Evolutionary conservation across 2,113 vertebrate genomes (phyloP).

Genomic region (Syngnathus floridae): DNA sequence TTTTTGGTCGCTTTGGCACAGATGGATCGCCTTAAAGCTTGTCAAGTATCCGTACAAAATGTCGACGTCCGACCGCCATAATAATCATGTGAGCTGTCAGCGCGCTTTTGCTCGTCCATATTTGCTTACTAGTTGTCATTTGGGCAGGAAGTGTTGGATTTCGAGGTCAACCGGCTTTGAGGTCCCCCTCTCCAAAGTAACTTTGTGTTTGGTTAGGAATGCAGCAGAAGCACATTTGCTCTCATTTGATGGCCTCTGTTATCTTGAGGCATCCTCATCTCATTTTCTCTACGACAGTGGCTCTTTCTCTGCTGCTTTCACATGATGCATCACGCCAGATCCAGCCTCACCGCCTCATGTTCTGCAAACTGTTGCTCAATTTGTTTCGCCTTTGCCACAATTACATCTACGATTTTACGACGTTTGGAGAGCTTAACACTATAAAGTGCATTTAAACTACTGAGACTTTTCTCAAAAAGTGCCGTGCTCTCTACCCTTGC

Average conservation of each 20-base stretch:
- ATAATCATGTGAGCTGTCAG: background rate
- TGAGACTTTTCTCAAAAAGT: background rate
- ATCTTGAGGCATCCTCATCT: background rate
- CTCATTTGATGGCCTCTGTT: background rate
- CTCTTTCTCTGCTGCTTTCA: conserved; percentile 16
- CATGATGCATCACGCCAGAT: conserved; percentile 28
- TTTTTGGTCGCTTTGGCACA: conserved; percentile 25
- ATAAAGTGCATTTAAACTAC: background rate
- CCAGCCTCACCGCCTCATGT: background rate
- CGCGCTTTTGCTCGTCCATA: background rate
- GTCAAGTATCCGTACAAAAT: background rate
- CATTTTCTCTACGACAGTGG: conserved; percentile 1
- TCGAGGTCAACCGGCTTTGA: background rate
- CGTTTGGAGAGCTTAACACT: conserved; percentile 4
- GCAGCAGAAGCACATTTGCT: background rate
- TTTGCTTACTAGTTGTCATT: background rate
- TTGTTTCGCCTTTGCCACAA: conserved; percentile 37
- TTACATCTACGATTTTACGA: conserved; percentile 16
- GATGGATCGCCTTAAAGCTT: background rate
- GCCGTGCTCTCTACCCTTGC: conserved; percentile 4
- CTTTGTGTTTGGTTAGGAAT: background rate
- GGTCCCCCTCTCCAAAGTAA: background rate
- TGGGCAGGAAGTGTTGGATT: background rate
- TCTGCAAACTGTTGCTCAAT: conserved; percentile 15
- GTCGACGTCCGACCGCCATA: background rate